phyloP scores from a whole-genome alignment of 2,113 vertebrate genomes.

The Chaetura pelagica region DNA sequence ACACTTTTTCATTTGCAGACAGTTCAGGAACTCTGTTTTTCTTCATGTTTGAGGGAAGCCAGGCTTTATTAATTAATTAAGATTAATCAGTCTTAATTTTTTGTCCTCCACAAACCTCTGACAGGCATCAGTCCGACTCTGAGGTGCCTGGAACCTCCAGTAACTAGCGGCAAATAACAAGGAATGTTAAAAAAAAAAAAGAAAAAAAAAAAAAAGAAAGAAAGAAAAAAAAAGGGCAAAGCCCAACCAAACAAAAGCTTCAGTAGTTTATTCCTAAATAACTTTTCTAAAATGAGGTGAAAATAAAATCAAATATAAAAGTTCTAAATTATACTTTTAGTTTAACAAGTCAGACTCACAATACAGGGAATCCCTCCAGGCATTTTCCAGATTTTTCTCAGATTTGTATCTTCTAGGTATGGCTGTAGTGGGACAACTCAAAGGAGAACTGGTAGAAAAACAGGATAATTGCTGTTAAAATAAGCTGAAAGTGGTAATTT shows the following conservation, averaged over 20 bases:
- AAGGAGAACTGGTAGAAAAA: neutral
- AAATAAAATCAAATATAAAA: neutral
- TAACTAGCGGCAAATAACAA: neutral
- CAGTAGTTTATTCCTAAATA: neutral
- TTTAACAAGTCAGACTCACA: neutral
- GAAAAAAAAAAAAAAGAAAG: too few relatives aligned
- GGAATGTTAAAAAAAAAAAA: neutral
- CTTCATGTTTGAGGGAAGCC: neutral
- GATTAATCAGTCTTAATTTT: neutral
- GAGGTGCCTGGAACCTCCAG: neutral
- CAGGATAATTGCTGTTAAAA: neutral
- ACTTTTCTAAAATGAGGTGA: neutral
- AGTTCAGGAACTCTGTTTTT: neutral
- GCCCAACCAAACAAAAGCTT: neutral
- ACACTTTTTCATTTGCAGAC: neutral
- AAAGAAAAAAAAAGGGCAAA: too few relatives aligned
- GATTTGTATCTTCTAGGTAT: neutral
- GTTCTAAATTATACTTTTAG: neutral
- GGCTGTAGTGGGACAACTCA: neutral
- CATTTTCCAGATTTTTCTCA: neutral
- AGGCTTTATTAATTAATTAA: neutral
- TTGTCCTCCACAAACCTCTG: neutral
- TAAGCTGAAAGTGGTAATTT: neutral
- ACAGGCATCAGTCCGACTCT: neutral
- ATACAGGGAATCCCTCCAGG: accelerated